Base-by-base conservation (phyloP, 2,797 vertebrate genomes). In the Tapirus indicus region DNA sequence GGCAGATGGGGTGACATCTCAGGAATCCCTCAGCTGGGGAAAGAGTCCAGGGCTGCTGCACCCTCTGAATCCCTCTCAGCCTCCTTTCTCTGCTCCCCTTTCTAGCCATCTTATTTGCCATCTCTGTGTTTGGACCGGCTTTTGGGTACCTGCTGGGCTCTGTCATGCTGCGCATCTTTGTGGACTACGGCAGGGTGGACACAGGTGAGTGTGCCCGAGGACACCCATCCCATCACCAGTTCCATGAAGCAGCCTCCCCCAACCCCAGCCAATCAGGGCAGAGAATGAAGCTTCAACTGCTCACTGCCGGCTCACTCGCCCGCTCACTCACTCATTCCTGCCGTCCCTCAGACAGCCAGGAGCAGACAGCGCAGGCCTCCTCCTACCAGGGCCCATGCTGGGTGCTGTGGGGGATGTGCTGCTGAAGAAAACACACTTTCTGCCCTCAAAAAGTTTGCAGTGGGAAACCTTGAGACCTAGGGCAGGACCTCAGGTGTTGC, bases 91-190 rank as follows among this genome's bases (percentile, higher is more conserved):
- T 49, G 74, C 60, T 86, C 86, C 35, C 66, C 32, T 98, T 68
- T 96, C 14, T 98, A 99, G 99, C 99, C 95, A 99, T 99, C 96
- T 99, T 99, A 93, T 99, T 99, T 97, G 98, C 99, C 0, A 98
- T 99, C 0, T 99, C 99, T 0, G 99, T 99, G 27, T 99, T 99
- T 0, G 99, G 99, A 21, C 99, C 99, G 0, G 99, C 99, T n/a
- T 99, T 99, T 0, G 99, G 99, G 4, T 99, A 99, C 98, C 97
- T 99, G 97, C 98, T 99, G 98, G 99, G 99, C 23, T 99, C 99
- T 0, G 98, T 99, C 97, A 98, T 99, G 98, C 98, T 99, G 97
- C 98, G 97, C 88, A 99, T 99, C 97, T 99, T 99, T 0, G 99
- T 99, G 98, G 99, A 99, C 18, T 98, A 99, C 6, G 99, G 99